Evolutionary conservation across 2,113 vertebrate genomes (phyloP), one percentile per base, ranked within the genome.

Genomic region (Chunga burmeisteri): DNA sequence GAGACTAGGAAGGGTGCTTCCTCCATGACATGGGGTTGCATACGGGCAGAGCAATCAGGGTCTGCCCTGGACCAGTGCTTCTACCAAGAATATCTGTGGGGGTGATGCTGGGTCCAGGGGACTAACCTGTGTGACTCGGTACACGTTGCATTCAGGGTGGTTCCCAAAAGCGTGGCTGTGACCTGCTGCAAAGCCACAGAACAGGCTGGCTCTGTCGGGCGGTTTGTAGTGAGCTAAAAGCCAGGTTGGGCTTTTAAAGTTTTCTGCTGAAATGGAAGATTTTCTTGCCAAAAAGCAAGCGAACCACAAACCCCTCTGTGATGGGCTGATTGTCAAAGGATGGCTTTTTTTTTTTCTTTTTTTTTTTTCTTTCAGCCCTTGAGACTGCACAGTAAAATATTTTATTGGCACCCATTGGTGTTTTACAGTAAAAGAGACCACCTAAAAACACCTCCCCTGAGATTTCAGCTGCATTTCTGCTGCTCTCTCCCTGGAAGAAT

Each of bases 341-440:
- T 11, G 25, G 13, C 3, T 10, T 42, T 83, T 70, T 59, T 77
- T 59, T 21, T 42, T 83, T 70, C 53, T 77, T 59, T 21, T 30
- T n/a, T n/a, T 13, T 71, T 71, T 38, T 49, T 30, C 1, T 32
- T 65, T 36, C 36, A 49, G 3, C 68, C 56, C 74, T 36, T 16
- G 74, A 88, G 67, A 81, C n/a, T 65, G 38, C 29, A n/a, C 68
- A 71, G 29, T 77, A 81, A 77, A 71, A 44, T 34, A 23, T 92
- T 92, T 86, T 86, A 81, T 71, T 75, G 68, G 46, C 81, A 71
- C 62, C 93, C 40, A 71, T 40, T 61, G 80, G 89, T 55, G 52
- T 40, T 94, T 49, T 81, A 49, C 75, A 30, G n/a, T 49, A 61
- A 38, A 71, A 81, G 63, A 67, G 75, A 61, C 86, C 70, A 90